Base-by-base conservation (phyloP, 2,888 invertebrate species). In the Eudemis profundana region DNA sequence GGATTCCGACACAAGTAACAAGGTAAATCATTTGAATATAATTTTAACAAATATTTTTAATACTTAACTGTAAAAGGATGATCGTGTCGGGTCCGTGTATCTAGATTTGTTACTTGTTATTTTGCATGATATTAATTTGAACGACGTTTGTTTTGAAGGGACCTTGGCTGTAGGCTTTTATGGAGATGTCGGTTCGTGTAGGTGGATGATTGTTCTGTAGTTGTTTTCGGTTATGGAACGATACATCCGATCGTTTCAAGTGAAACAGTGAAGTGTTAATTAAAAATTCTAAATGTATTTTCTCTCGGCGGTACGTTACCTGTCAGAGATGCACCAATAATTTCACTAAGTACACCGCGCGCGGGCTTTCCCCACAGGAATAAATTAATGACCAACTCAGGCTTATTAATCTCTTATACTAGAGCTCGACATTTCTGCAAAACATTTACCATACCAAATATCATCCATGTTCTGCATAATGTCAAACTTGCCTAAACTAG, bases 321-420 rank as follows among this genome's bases (percentile, higher is more conserved):
- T 77, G 75, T 81, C 72, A 79, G 82, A 83, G 78, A 84, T 86
- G 84, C 83, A 84, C 80, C 78, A 83, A 78, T 85, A 84, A 84
- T 82, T 86, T 79, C 79, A 71, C 72, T 65, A 72, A 70, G 70
- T 74, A 74, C 70, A 69, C 67, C 74, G 68, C 59, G 60, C 60
- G 62, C 68, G 66, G 67, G 71, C 76, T 76, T 75, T 76, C 76
- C 67, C 70, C 66, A 62, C 61, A 59, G 47, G 63, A 70, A 70
- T 66, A 70, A 42, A 51, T 51, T 53, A 60, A 38, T 46, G 42
- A 38, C 15, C 27, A 29, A 19, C 40, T 29, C 21, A 15, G 33
- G 23, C 15, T 44, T 17, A 57, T 44, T 59, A 46, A 23, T 44
- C 10, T 57, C 17, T n/a, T 12, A 42, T 49, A 33, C 56, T 27